A percentile compares a stretch with the other conserved stretches of the same genome.
Conservation (phyloP, 2,888 invertebrate species). For the Craniophora ligustri region DNA sequence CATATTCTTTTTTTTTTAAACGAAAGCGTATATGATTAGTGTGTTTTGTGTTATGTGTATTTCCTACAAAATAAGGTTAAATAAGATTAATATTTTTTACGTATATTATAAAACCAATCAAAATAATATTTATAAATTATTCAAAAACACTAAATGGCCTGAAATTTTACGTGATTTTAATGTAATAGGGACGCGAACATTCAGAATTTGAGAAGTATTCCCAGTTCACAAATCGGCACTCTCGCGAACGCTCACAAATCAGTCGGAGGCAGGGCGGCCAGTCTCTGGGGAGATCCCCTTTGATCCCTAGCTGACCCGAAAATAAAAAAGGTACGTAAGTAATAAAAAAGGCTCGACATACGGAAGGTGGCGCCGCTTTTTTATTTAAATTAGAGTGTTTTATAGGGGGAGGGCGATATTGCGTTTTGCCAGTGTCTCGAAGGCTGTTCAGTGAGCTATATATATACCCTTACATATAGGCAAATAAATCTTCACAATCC, state of each 20-base stretch:
- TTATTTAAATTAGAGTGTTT: constrained; percentile 89
- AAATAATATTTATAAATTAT: no score
- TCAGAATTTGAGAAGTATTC: constrained; percentile 84
- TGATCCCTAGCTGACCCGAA: constrained; percentile 89
- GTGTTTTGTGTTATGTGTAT: no score
- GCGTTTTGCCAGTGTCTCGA: constrained; percentile 85
- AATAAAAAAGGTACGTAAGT: constrained; percentile 87
- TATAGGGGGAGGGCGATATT: constrained; percentile 88
- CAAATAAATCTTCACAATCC: constrained; percentile 71
- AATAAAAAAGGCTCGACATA: constrained; percentile 88
- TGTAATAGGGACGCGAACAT: constrained; percentile 85
- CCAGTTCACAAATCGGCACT: constrained; percentile 87
- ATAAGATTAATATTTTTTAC: no score
- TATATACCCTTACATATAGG: constrained; percentile 71
- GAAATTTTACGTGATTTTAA: constrained; percentile 84
- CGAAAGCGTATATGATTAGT: no score
- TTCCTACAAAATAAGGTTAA: no score
- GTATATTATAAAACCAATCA: background rate
- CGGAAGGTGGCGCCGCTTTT: constrained; percentile 89
- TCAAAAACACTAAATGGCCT: constrained; percentile 64
- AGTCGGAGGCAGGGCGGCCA: constrained; percentile 74
- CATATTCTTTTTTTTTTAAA: no score
- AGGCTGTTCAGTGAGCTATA: constrained; percentile 79
- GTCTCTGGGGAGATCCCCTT: constrained; percentile 86
- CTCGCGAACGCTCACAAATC: constrained; percentile 85